Evolutionary conservation across 1,140 invertebrate species (phyloP), one percentile per base, ranked within the genome.

Genomic region (Musca domestica): DNA sequence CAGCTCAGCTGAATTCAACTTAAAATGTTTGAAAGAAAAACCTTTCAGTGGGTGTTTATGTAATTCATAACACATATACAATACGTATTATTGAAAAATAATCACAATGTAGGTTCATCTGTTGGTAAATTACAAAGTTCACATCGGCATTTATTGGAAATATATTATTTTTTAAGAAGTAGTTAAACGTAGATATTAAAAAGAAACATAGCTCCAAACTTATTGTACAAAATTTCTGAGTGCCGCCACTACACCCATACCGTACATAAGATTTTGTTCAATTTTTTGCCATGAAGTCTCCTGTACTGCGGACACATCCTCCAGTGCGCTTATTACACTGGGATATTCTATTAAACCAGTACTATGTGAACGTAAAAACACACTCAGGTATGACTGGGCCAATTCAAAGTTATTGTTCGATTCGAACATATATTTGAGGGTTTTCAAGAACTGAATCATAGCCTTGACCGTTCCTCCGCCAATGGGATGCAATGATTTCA

Each of bases 291-390:
- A 95, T 15, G 86, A 84, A 69, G 84, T 77, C 6, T 81, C 72
- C 69, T 92, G 89, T 9, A 81, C 76, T 47, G 84, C 82, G 64
- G 87, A 84, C 0, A 95, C 76, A 19, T 83, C 82, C n/a, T 84
- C 78, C 41, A 94, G 74, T 34, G 84, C 83, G 54, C 86, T 75
- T 12, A 84, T 79, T 34, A 95, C 78, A 14, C 85, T 81, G 17
- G 83, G 73, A 15, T 87, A 86, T 58, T 86, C 78, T 0, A 87
- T 83, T 46, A 95, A 84, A 14, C 82, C 76, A 52, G 87, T 85
- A 2, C 89, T 88, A 78, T 98, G 94, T 27, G 89, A 87, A 83
- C 97, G 96, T 12, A 99, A 80, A 84, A 97, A 98, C 17, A 98
- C 84, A 61, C 88, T 90, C n/a, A 98, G 84, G 84, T 96, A 98